A percentile compares a stretch with the other conserved stretches of the same genome.
Conservation (phyloP, 2,888 invertebrate genomes). For the Stenolophus ochropezus region DNA sequence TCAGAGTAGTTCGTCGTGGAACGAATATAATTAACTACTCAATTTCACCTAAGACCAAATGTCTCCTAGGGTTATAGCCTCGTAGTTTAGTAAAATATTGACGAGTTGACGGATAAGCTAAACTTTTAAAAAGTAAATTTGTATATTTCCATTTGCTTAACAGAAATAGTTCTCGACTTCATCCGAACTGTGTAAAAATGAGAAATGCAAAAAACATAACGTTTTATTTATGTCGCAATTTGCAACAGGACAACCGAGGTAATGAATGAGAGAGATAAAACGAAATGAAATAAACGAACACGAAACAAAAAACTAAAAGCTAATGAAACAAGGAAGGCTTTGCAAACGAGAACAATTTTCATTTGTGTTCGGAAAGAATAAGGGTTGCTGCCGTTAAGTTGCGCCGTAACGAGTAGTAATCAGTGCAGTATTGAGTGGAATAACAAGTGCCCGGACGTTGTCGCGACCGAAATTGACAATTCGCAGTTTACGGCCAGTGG, state of each 20-base stretch:
- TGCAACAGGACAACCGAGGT: constrained; percentile 55
- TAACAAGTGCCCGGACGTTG: constrained; percentile 55
- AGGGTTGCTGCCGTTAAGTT: constrained; percentile 55
- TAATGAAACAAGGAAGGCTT: constrained; percentile 59
- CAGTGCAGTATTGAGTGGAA: constrained; percentile 59
- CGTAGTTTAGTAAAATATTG: too few species aligned
- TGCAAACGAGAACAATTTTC: constrained; percentile 56
- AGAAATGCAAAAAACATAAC: constrained; percentile 53
- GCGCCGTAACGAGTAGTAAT: constrained; percentile 56
- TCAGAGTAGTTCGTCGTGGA: too few species aligned
- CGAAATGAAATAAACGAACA: constrained; percentile 59
- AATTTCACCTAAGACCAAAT: too few species aligned
- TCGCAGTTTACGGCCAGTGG: constrained; percentile 46
- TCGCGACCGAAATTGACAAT: constrained; percentile 57
- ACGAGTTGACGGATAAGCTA: too few species aligned
- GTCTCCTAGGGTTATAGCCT: too few species aligned
- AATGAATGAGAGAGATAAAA: constrained; percentile 59
- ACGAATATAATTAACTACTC: too few species aligned
- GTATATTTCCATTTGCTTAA: neutral
- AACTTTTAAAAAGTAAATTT: too few species aligned
- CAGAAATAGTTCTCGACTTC: neutral
- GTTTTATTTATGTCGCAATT: constrained; percentile 60
- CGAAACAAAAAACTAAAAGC: constrained; percentile 57
- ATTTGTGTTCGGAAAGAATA: constrained; percentile 55
- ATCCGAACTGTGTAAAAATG: constrained; percentile 41